Percentiles rank a stretch among this genome's conserved stretches.
Conservation (phyloP, 1,140 invertebrate genomes). For the Colletes latitarsis region DNA sequence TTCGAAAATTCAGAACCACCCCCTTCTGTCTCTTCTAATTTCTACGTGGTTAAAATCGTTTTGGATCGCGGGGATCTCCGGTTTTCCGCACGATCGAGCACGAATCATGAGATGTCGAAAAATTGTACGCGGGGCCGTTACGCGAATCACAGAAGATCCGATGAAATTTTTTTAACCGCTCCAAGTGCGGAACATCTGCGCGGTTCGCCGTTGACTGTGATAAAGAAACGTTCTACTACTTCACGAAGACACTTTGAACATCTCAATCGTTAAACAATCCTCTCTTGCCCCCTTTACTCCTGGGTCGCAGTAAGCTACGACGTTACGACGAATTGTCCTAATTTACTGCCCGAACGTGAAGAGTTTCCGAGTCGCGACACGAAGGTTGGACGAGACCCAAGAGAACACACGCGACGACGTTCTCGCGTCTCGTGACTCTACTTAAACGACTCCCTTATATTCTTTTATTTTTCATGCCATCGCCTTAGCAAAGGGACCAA, state of each 20-base stretch:
- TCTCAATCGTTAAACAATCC: conserved; percentile 34
- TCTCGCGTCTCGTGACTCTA: conserved; percentile 40
- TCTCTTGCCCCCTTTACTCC: neutral
- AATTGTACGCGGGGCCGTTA: neutral
- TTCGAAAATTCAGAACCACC: neutral
- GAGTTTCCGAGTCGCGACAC: conserved; percentile 9
- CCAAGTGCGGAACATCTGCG: conserved; percentile 49
- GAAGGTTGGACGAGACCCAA: neutral
- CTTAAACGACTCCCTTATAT: conserved; percentile 35
- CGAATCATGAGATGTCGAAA: conserved; percentile 10
- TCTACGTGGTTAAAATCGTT: too few species aligned
- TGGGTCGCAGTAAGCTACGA: conserved; percentile 46
- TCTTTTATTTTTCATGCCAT: conserved; percentile 57
- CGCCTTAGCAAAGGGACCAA: conserved; percentile 63
- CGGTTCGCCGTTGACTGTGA: conserved; percentile 78
- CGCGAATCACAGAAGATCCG: neutral
- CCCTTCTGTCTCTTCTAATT: neutral
- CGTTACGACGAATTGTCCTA: conserved; percentile 51
- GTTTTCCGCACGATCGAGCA: too few species aligned
- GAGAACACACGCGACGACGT: neutral
- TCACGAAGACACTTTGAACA: conserved; percentile 65
- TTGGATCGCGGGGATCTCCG: too few species aligned
- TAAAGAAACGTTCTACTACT: conserved; percentile 72
- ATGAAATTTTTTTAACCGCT: conserved; percentile 49
- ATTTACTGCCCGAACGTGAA: conserved; percentile 43